phyloP scores from a whole-genome alignment of 2,797 vertebrate genomes.

The Pygocentrus nattereri region DNA sequence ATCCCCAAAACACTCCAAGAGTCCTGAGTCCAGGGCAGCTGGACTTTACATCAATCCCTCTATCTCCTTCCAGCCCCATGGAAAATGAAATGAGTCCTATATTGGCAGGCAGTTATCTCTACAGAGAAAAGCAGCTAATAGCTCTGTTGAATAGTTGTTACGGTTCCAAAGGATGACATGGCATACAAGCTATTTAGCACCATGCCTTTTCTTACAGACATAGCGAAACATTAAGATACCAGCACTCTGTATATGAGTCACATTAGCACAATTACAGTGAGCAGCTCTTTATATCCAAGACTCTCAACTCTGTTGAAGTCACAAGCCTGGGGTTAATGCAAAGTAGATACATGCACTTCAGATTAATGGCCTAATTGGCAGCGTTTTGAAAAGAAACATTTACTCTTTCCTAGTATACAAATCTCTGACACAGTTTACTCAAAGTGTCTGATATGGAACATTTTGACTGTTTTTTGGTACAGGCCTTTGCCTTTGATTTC shows the following conservation, averaged over 20 bases:
- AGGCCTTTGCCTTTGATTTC: neutral
- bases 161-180: conserved; percentile 22
- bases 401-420: neutral
- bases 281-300: neutral
- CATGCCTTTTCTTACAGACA: conserved; percentile 32
- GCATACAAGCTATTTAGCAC: conserved; percentile 25
- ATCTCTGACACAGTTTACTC: neutral
- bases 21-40: conserved; percentile 26
- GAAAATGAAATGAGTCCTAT: conserved; percentile 22
- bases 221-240: conserved; percentile 7
- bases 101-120: conserved; percentile 30
- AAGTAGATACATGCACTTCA: neutral
- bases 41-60: conserved; percentile 21
- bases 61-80: conserved; percentile 33
- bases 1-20: neutral
- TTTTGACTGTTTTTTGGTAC: neutral
- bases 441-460: neutral
- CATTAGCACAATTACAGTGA: neutral
- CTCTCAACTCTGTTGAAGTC: neutral
- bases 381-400: conserved; percentile 1
- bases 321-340: conserved; percentile 1
- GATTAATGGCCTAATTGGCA: conserved; percentile 2
- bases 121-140: conserved; percentile 16
- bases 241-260: neutral
- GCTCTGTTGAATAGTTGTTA: conserved; percentile 29